These are phyloP conservation scores for Pomacea maculata DNA, from an alignment of 1,140 invertebrate genomes.

Conservation along the genomic window DNA sequence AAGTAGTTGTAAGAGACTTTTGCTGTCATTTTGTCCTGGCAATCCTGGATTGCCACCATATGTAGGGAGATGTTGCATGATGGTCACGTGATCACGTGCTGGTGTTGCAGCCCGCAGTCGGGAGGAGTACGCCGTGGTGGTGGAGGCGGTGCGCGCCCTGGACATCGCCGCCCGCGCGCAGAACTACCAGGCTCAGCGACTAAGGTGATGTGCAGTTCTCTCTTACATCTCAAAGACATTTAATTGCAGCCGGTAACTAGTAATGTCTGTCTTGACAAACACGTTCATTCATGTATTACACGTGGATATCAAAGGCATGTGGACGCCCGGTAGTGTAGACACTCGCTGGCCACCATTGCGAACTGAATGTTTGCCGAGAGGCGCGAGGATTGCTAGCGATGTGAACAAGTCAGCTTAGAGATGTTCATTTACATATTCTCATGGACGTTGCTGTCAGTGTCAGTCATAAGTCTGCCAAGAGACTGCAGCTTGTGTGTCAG, in stretches of 20 bases:
- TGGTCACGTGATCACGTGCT: background rate
- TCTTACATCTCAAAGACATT: background rate
- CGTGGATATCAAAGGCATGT: too few species aligned
- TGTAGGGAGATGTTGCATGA: too few species aligned
- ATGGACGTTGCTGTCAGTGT: too few species aligned
- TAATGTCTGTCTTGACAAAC: background rate
- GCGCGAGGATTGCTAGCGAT: too few species aligned
- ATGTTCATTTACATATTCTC: too few species aligned
- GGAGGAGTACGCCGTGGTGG: background rate
- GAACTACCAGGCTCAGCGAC: conserved; percentile 17
- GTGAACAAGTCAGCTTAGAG: too few species aligned
- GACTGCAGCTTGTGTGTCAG: too few species aligned
- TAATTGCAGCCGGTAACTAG: background rate
- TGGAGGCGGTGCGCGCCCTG: background rate
- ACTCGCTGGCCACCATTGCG: too few species aligned
- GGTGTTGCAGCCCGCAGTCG: background rate
- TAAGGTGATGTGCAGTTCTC: background rate
- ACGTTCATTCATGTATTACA: background rate
- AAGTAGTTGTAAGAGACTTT: background rate
- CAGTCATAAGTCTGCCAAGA: too few species aligned
- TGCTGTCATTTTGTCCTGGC: background rate
- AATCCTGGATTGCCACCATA: background rate
- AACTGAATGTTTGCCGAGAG: too few species aligned
- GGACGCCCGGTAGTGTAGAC: too few species aligned
- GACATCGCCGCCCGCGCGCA: background rate